Conservation (phyloP, 2,888 invertebrate species). For the Drosophila diplacantha region DNA sequence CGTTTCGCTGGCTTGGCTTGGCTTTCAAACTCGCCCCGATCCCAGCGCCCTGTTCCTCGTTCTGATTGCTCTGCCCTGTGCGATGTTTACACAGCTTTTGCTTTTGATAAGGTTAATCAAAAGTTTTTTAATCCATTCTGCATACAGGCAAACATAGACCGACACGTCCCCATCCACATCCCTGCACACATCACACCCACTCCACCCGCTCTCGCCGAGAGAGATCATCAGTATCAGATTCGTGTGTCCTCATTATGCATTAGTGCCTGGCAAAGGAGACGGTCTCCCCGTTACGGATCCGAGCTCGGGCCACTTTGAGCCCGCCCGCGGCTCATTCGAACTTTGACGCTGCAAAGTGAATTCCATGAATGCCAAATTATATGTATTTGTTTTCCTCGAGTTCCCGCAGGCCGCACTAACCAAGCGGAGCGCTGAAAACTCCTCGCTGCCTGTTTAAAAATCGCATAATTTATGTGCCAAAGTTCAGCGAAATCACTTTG, state of each 20-base stretch:
- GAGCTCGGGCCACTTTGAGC: conserved; percentile 46
- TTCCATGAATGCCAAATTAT: conserved; percentile 73
- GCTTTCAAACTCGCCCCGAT: conserved; percentile 22
- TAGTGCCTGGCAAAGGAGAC: conserved; percentile 31
- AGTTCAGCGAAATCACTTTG: conserved; percentile 69
- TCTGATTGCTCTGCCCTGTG: conserved; percentile 63
- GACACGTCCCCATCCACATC: conserved; percentile 22
- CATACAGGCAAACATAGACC: conserved; percentile 63
- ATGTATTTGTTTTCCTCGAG: conserved; percentile 58
- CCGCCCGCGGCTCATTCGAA: conserved; percentile 54
- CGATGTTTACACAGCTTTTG: conserved; percentile 69
- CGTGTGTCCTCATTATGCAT: conserved; percentile 69
- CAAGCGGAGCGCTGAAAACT: conserved; percentile 11
- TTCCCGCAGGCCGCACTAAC: conserved; percentile 24
- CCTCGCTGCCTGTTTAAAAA: conserved; percentile 52
- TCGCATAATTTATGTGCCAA: conserved; percentile 66
- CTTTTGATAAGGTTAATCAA: conserved; percentile 76
- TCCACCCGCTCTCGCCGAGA: background rate
- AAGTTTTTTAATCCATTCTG: conserved; percentile 75
- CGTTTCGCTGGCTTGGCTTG: conserved; percentile 8
- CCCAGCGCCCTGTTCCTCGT: conserved; percentile 17
- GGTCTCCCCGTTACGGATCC: conserved; percentile 1
- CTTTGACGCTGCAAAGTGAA: conserved; percentile 63
- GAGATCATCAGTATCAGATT: conserved; percentile 54
- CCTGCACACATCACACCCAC: background rate